Conservation (phyloP, 2,113 vertebrate species). For the Cacatua alba region DNA sequence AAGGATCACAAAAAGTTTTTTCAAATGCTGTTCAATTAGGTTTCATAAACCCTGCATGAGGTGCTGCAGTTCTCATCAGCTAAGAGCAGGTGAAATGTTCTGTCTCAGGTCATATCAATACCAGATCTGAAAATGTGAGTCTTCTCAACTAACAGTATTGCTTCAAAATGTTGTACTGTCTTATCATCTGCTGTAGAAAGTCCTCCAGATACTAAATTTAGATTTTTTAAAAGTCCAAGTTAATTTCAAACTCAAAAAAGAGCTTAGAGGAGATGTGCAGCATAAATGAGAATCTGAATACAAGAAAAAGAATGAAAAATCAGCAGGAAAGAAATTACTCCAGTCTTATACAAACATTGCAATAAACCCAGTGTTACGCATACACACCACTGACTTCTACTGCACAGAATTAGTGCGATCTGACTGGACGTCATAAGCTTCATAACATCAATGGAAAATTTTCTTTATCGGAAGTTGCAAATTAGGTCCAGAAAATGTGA, state of each 20-base stretch:
- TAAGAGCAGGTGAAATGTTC: conserved; percentile 62
- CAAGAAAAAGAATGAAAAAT: conserved; percentile 68
- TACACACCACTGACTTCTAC: conserved; percentile 34
- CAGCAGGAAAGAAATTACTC: conserved; percentile 60
- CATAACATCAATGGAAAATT: conserved; percentile 39
- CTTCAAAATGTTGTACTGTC: conserved; percentile 67
- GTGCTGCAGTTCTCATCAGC: conserved; percentile 20
- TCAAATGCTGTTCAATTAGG: neutral
- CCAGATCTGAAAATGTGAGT: conserved; percentile 64
- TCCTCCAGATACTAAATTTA: conserved; percentile 71
- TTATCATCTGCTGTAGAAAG: conserved; percentile 71
- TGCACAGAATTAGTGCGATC: conserved; percentile 28
- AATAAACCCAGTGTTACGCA: conserved; percentile 6
- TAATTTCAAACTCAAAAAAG: conserved; percentile 70
- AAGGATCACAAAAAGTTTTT: neutral
- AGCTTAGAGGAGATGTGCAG: conserved; percentile 67
- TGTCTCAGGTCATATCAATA: conserved; percentile 58
- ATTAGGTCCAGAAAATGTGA: conserved; percentile 43
- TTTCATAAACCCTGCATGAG: neutral
- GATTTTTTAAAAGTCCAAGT: conserved; percentile 69
- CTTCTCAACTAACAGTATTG: conserved; percentile 57
- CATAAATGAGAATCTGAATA: conserved; percentile 65
- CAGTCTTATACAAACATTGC: conserved; percentile 60
- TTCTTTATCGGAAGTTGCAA: neutral
- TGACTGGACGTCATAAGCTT: conserved; percentile 21